These are phyloP conservation scores for Spinibarbus caldwelli DNA, from an alignment of 2,797 vertebrate species.

Conservation along the genomic window DNA sequence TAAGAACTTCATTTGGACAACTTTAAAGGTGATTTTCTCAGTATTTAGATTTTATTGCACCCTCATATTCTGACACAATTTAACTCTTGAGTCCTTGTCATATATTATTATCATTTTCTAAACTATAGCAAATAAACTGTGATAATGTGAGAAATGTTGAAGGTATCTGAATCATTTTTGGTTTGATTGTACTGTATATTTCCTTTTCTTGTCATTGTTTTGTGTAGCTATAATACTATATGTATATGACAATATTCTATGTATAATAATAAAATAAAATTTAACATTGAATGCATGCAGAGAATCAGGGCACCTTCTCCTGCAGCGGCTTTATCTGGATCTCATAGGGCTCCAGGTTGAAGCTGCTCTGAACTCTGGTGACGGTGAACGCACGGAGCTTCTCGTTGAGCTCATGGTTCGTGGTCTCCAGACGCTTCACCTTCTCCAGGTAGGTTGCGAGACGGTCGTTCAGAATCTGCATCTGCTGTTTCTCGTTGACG, in stretches of 20 bases:
- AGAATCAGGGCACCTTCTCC: slow-evolving; percentile 70
- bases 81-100: no score
- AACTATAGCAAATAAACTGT: no score
- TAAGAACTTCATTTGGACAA: no score
- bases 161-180: no score
- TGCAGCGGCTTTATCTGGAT: slow-evolving; percentile 74
- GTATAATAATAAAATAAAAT: background rate
- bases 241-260: background rate
- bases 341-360: slow-evolving; percentile 70
- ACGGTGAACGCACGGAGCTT: slow-evolving; percentile 76
- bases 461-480: slow-evolving; percentile 66
- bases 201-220: background rate
- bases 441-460: slow-evolving; percentile 63
- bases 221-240: background rate
- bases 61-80: no score
- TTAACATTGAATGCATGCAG: background rate
- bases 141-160: no score
- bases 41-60: no score
- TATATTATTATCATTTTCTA: no score
- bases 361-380: slow-evolving; percentile 55
- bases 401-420: slow-evolving; percentile 61
- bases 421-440: slow-evolving; percentile 63
- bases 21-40: no score
- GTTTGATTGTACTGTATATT: no score
- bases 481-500: slow-evolving; percentile 59